Percentiles rank a stretch among this genome's conserved stretches.
These are phyloP conservation scores for Helleia helle DNA, from an alignment of 2,888 invertebrate genomes.

Conservation along the genomic window DNA sequence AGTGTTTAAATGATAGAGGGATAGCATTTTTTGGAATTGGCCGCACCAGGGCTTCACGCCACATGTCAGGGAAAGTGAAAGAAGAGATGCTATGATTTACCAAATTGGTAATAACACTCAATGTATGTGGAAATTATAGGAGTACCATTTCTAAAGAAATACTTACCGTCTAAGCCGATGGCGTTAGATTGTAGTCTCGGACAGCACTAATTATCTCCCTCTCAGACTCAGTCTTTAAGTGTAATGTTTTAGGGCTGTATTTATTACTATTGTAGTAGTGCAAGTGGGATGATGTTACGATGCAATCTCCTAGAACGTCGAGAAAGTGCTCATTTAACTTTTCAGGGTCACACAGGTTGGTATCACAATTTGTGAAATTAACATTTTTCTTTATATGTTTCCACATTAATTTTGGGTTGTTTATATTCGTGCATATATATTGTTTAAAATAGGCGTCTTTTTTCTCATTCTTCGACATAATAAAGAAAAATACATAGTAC, in stretches of 20 bases:
- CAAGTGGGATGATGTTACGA: neutral
- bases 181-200: neutral
- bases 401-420: too few relatives aligned
- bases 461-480: too few relatives aligned
- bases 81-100: too few relatives aligned
- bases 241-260: too few relatives aligned
- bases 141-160: neutral
- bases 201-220: neutral
- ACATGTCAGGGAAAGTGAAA: neutral
- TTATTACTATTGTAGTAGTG: neutral
- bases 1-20: neutral
- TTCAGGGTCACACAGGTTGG: too few relatives aligned
- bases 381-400: too few relatives aligned
- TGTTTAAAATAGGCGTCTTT: too few relatives aligned
- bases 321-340: neutral
- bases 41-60: neutral
- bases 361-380: too few relatives aligned
- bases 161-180: neutral
- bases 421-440: too few relatives aligned
- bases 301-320: neutral
- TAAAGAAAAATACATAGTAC: too few relatives aligned
- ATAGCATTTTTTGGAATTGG: neutral
- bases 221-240: too few relatives aligned
- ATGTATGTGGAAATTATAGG: neutral
- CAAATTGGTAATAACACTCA: neutral